These are phyloP conservation scores for Chlorospingus flavigularis DNA, from an alignment of 2,797 vertebrate species.

Conservation along the genomic window DNA sequence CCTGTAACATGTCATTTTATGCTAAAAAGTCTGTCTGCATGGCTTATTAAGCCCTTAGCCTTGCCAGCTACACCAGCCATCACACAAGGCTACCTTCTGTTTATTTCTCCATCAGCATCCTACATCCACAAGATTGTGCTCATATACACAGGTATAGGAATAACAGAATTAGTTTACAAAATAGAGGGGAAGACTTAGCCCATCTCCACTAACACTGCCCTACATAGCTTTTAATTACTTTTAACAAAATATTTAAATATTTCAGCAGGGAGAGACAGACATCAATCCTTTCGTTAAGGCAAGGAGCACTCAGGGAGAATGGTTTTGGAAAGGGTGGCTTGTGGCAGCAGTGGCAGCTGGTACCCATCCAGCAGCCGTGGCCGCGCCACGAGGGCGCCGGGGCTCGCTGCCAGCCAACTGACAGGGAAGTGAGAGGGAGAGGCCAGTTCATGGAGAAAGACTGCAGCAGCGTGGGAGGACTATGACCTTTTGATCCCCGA, in stretches of 20 bases:
- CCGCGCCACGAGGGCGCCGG: accelerated
- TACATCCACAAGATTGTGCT: not conserved
- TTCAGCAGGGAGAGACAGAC: not conserved
- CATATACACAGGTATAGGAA: not conserved
- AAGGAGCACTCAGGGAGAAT: not conserved
- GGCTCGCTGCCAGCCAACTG: not conserved
- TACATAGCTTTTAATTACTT: not conserved
- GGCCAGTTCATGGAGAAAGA: not conserved
- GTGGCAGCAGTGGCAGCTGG: not conserved
- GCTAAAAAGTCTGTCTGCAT: not conserved
- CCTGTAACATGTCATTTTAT: not conserved
- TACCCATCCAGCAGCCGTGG: not conserved
- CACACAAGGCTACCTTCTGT: not conserved
- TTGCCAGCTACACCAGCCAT: not conserved
- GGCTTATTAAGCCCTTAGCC: not conserved
- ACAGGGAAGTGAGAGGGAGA: not conserved
- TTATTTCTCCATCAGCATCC: not conserved
- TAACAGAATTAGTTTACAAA: not conserved
- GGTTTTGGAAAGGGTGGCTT: not conserved
- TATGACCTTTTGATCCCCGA: slow-evolving; percentile 46
- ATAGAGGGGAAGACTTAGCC: not conserved
- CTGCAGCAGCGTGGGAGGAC: slow-evolving; percentile 57
- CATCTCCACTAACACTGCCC: not conserved
- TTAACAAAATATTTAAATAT: not conserved
- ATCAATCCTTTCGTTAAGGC: no score